Percentiles rank a stretch among this genome's conserved stretches.
phyloP scores from a whole-genome alignment of 2,888 invertebrate species.

The Sarcophaga caerulescens region DNA sequence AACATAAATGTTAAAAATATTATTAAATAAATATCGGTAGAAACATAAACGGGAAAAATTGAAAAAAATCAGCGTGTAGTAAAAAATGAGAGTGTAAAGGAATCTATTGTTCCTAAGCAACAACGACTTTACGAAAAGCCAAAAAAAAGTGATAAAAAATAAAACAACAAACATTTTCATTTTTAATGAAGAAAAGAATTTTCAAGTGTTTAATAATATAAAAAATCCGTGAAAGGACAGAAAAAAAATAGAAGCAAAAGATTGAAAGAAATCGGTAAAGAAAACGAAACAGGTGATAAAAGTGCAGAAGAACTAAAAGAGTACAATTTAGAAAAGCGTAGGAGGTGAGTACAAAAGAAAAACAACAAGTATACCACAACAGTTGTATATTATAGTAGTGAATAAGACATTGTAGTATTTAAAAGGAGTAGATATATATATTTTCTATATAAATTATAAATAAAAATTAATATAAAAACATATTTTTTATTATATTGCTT shows the following conservation, averaged over 20 bases:
- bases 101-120: background rate
- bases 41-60: background rate
- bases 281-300: conserved; percentile 56
- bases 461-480: too few relatives aligned
- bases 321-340: conserved; percentile 53
- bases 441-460: too few relatives aligned
- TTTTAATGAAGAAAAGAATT: background rate
- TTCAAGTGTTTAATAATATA: background rate
- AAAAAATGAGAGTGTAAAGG: background rate
- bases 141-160: background rate
- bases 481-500: too few relatives aligned
- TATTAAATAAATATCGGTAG: background rate
- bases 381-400: conserved; percentile 51
- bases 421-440: background rate
- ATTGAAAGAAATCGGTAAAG: conserved; percentile 11
- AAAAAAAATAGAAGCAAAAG: conserved; percentile 27
- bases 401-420: conserved; percentile 2
- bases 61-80: background rate
- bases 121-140: background rate
- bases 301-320: conserved; percentile 11
- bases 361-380: conserved; percentile 33
- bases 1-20: background rate
- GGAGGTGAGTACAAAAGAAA: conserved; percentile 57
- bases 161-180: background rate
- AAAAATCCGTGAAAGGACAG: conserved; percentile 8